Conservation (phyloP, 2,888 invertebrate species). For the Gandaritis pyraliata region DNA sequence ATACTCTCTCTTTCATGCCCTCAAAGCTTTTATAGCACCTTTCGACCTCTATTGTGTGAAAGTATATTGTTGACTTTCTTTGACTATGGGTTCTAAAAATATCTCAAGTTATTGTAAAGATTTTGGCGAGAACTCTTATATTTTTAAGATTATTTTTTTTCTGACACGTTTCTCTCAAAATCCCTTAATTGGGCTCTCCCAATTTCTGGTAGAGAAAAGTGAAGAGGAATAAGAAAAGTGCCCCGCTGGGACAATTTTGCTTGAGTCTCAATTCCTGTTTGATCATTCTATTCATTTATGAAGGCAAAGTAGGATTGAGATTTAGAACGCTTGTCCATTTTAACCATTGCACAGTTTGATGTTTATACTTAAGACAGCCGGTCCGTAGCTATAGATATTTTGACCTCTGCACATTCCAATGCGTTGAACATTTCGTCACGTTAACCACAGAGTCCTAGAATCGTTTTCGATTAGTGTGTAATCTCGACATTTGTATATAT, state of each 20-base stretch:
- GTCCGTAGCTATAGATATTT: no score
- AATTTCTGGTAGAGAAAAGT: not conserved
- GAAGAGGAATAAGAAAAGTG: not conserved
- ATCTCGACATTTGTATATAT: no score
- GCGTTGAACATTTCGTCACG: no score
- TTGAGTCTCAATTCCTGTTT: not conserved
- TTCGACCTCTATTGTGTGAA: conserved; percentile 47
- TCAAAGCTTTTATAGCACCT: conserved; percentile 29
- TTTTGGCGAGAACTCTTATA: conserved; percentile 4
- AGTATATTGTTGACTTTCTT: conserved; percentile 36
- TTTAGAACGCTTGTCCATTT: no score
- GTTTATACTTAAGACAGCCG: no score
- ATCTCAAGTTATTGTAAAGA: conserved; percentile 14
- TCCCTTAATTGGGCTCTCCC: conserved; percentile 9
- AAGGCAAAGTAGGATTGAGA: not conserved
- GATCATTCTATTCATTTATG: not conserved
- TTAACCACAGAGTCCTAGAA: no score
- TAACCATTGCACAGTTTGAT: no score
- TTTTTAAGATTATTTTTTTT: not conserved
- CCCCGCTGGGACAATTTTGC: not conserved
- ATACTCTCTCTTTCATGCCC: conserved; percentile 18
- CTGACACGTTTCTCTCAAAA: conserved; percentile 1
- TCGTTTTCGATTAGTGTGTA: no score
- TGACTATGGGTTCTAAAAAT: conserved; percentile 14
- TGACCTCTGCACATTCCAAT: no score